Base-by-base conservation (phyloP, 1,140 invertebrate species). In the Papilio aristodemus region DNA sequence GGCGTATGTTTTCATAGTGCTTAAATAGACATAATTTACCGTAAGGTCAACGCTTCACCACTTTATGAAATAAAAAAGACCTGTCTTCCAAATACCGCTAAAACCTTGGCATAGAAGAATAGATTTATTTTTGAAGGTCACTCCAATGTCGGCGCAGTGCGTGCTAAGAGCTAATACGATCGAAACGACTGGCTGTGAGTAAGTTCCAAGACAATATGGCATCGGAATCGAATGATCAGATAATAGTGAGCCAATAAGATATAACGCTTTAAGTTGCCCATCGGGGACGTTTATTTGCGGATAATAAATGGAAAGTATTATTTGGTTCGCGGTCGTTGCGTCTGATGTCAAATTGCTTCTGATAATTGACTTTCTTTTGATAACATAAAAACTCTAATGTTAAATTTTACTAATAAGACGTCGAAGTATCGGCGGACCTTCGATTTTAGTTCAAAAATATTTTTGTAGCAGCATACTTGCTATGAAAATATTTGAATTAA, bases 101-200 rank as follows among this genome's bases (percentile, higher is more conserved):
- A 4, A 54, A 50, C 46, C 19, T 50, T 54, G 46, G 22, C 9
- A 54, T 60, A 67, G 22, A n/a, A n/a, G n/a, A 32, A 67, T 17
- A 50, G 36, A 58, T n/a, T 32, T 63, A 59, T 71, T 68, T 72
- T 43, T 66, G 62, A 66, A 66, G 43, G 70, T 70, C 59, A 59
- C 37, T 59, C 58, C 67, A 73, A 69, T 68, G 67, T 60, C 64
- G 46, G 13, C 10, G 58, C n/a, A 14, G 58, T 77, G 75, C 75
- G 75, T 77, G 75, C 59, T 68, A 66, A 59, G 46, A 70, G 41
- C 37, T 57, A 77, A 77, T 77, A 75, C 41, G 37, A 66, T 68
- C 60, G 22, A 41, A 46, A 76, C 69, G 63, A 58, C 66, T 66
- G 19, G 38, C 57, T 58, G 70, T 71, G 71, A 73, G 38, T 67